phyloP scores from a whole-genome alignment of 2,113 vertebrate species.

The Felis catus region F.catus_Fca126_mat1.0 CM031412.1:8545001-8545500 shows the following conservation, averaged over 20 bases:
- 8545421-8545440: constrained; percentile 87
- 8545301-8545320: constrained; percentile 80
- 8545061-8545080: constrained; percentile 85
- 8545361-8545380: constrained; percentile 93
- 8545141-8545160: constrained; percentile 81
- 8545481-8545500: constrained; percentile 76
- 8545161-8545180: constrained; percentile 84
- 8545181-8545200: constrained; percentile 86
- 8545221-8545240: constrained; percentile 97
- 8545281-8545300: constrained; percentile 80
- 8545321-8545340: constrained; percentile 86
- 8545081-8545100: constrained; percentile 91
- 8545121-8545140: constrained; percentile 77
- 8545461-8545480: constrained; percentile 92
- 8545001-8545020: constrained; percentile 77
- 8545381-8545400: constrained; percentile 90
- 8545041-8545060: constrained; percentile 87
- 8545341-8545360: constrained; percentile 78
- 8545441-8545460: constrained; percentile 85
- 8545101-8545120: constrained; percentile 79
- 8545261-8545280: constrained; percentile 84
- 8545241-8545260: constrained; percentile 87
- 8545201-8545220: constrained; percentile 95
- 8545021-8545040: constrained; percentile 81
- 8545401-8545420: constrained; percentile 85